A percentile compares a stretch with the other conserved stretches of the same genome.
phyloP scores from a whole-genome alignment of 2,888 invertebrate species.

The Trissoscelio sp. region DNA sequence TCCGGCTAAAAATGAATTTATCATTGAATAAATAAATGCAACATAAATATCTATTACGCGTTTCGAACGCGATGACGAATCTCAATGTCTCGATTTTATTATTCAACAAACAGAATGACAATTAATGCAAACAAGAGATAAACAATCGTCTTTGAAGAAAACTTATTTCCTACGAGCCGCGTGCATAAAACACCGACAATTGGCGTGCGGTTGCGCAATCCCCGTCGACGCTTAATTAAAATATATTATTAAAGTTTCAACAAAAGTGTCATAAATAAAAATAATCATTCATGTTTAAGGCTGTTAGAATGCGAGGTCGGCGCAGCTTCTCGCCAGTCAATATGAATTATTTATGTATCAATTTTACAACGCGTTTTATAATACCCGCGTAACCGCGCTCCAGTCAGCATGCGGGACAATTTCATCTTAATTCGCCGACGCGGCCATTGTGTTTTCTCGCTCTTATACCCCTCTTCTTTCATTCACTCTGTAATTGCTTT shows the following conservation, averaged over 20 bases:
- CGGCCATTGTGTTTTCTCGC: constrained; percentile 12
- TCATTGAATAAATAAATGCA: constrained; percentile 64
- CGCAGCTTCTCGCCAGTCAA: constrained; percentile 2
- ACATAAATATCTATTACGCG: constrained; percentile 61
- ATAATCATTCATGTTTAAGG: constrained; percentile 21
- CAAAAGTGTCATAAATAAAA: constrained; percentile 58
- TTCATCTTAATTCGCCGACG: constrained; percentile 38
- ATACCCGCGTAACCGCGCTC: background rate
- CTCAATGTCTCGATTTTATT: constrained; percentile 66
- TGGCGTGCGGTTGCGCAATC: constrained; percentile 40
- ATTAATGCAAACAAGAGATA: constrained; percentile 65
- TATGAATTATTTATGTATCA: constrained; percentile 56
- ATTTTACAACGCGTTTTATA: constrained; percentile 41
- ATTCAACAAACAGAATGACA: constrained; percentile 66
- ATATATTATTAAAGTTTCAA: constrained; percentile 61
- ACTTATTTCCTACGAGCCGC: constrained; percentile 46
- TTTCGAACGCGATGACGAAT: constrained; percentile 59
- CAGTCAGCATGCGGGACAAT: constrained; percentile 23
- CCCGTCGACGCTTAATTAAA: constrained; percentile 45
- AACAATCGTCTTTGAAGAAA: constrained; percentile 62
- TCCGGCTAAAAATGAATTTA: constrained; percentile 58
- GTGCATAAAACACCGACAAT: background rate
- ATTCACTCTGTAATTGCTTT: constrained; percentile 30
- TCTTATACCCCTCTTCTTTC: background rate
- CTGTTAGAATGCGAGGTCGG: constrained; percentile 45